These are phyloP conservation scores for Phrynocephalus guinanensis DNA, from an alignment of 2,797 vertebrate species.

Conservation along the genomic window DNA sequence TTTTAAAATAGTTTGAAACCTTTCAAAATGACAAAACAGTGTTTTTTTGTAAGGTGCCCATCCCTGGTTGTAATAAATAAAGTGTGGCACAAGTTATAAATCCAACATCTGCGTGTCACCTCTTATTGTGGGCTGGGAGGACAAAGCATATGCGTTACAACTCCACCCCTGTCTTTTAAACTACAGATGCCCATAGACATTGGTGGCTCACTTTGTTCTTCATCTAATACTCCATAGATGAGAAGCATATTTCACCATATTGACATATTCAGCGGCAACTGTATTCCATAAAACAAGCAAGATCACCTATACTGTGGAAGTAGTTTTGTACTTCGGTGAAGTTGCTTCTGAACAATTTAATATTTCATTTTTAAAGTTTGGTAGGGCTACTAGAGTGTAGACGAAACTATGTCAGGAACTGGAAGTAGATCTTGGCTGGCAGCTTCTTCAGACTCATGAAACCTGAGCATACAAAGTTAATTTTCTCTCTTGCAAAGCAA, in stretches of 20 bases:
- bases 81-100: too few relatives aligned
- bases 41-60: too few relatives aligned
- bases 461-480: background rate
- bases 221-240: background rate
- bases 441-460: background rate
- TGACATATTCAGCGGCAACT: too few relatives aligned
- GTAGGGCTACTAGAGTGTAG: background rate
- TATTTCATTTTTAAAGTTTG: conserved; percentile 7
- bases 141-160: background rate
- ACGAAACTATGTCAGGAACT: background rate
- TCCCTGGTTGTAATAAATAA: too few relatives aligned
- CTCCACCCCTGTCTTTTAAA: background rate
- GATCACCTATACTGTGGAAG: background rate
- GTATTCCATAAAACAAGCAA: background rate
- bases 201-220: background rate
- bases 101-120: too few relatives aligned
- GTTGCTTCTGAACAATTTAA: background rate
- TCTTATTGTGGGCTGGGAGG: too few relatives aligned
- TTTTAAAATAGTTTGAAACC: too few relatives aligned
- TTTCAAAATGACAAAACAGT: too few relatives aligned
- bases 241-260: background rate
- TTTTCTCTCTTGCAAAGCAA: conserved; percentile 25
- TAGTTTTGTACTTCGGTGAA: background rate
- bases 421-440: background rate
- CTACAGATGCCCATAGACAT: background rate